These are phyloP conservation scores for Folsomia manolachei DNA, from an alignment of 2,888 invertebrate genomes.

Conservation along the genomic window DNA sequence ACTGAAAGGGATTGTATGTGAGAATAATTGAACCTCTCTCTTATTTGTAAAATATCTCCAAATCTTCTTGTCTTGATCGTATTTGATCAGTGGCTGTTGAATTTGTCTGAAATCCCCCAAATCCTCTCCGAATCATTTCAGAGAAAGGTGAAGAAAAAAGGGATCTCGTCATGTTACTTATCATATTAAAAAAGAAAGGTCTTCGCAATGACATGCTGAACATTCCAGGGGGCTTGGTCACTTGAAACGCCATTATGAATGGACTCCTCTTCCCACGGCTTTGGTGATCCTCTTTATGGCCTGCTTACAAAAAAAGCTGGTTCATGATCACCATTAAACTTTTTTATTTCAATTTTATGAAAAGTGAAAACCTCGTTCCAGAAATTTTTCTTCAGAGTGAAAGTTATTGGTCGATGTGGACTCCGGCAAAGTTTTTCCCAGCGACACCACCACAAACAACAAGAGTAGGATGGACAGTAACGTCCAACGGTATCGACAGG, in stretches of 20 bases:
- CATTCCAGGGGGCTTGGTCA: slow-evolving; percentile 33
- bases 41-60: slow-evolving; percentile 1
- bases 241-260: slow-evolving; percentile 34
- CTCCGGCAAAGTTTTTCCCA: too few species aligned
- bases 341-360: too few species aligned
- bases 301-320: too few species aligned
- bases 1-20: not conserved
- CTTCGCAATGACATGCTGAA: slow-evolving; percentile 28
- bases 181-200: slow-evolving; percentile 30
- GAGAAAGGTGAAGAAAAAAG: slow-evolving; percentile 28
- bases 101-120: not conserved
- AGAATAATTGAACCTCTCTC: not conserved
- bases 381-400: too few species aligned
- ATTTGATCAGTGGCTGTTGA: not conserved
- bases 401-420: too few species aligned
- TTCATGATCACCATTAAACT: too few species aligned
- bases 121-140: slow-evolving; percentile 23
- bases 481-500: too few species aligned
- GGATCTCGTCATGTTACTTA: slow-evolving; percentile 32
- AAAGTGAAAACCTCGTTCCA: too few species aligned
- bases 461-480: not conserved
- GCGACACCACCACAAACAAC: not conserved
- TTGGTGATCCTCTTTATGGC: not conserved
- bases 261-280: slow-evolving; percentile 17
- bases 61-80: slow-evolving; percentile 16